Conservation (phyloP, 2,797 vertebrate species). For the Malacoctenus gilli region DNA sequence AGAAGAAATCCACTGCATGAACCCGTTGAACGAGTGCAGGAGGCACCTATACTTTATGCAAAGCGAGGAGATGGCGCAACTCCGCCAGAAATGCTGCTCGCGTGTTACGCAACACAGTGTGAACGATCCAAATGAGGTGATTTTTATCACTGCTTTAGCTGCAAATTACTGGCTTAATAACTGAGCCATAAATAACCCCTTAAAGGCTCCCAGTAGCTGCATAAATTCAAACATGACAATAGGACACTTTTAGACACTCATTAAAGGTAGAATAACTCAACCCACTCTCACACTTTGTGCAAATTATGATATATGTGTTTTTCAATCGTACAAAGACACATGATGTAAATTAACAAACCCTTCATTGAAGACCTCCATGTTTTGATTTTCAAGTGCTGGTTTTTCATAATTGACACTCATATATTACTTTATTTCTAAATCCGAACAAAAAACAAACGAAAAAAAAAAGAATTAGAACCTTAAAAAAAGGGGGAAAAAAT, state of each 20-base stretch:
- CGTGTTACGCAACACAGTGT: conserved; percentile 23
- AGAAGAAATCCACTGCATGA: conserved; percentile 3
- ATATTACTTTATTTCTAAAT: conserved; percentile 7
- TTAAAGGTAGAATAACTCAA: conserved; percentile 47
- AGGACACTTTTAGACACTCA: conserved; percentile 47
- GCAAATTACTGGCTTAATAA: conserved; percentile 59
- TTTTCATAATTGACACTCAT: conserved; percentile 14
- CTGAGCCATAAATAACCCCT: conserved; percentile 45
- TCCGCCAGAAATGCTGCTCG: conserved; percentile 20
- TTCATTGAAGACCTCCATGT: conserved; percentile 34
- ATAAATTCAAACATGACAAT: conserved; percentile 49
- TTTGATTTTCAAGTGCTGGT: conserved; percentile 38
- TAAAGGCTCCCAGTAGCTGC: conserved; percentile 51
- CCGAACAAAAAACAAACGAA: conserved; percentile 43
- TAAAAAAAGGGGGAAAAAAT: background rate
- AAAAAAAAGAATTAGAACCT: too few relatives aligned
- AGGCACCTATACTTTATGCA: conserved; percentile 18
- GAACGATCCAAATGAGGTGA: conserved; percentile 46
- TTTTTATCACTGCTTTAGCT: conserved; percentile 52
- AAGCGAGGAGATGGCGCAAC: conserved; percentile 13
- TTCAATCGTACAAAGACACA: conserved; percentile 22
- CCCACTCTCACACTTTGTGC: conserved; percentile 52
- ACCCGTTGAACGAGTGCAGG: conserved; percentile 14
- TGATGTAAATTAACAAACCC: conserved; percentile 47
- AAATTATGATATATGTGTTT: conserved; percentile 58